A percentile compares a stretch with the other conserved stretches of the same genome.
Evolutionary conservation across 1,140 invertebrate genomes (phyloP).

Genomic region (Aplysia californica): DNA sequence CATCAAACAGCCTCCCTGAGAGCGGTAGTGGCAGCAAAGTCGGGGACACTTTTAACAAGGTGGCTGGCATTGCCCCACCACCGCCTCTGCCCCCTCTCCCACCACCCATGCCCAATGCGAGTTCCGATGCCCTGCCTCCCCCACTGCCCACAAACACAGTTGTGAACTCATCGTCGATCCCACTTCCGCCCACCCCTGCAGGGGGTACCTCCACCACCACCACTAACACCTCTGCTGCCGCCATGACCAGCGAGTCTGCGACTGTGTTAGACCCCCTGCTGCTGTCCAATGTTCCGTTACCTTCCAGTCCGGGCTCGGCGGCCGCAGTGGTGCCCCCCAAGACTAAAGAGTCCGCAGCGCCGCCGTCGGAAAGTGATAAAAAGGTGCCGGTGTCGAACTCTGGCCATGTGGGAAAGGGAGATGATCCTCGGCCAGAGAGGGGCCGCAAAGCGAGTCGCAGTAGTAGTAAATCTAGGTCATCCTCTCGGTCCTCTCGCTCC

Average conservation of each 20-base stretch:
- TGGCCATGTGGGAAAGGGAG: neutral
- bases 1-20: neutral
- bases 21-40: neutral
- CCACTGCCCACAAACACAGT: neutral
- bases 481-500: neutral
- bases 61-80: neutral
- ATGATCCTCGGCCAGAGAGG: slow-evolving; percentile 12
- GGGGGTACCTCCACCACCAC: neutral
- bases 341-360: neutral
- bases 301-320: neutral
- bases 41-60: neutral
- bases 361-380: neutral
- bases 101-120: neutral
- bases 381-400: neutral
- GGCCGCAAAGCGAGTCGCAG: slow-evolving; percentile 5
- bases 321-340: neutral
- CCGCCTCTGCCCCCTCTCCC: neutral
- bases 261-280: neutral
- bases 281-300: slow-evolving; percentile 13
- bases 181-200: neutral
- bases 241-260: neutral
- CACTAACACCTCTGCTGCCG: too few relatives aligned
- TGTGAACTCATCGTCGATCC: slow-evolving; percentile 1
- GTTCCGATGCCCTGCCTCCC: neutral
- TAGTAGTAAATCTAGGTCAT: slow-evolving; percentile 20